Base-by-base conservation (phyloP, 1,140 invertebrate species). In the Brachionus sp. region DNA sequence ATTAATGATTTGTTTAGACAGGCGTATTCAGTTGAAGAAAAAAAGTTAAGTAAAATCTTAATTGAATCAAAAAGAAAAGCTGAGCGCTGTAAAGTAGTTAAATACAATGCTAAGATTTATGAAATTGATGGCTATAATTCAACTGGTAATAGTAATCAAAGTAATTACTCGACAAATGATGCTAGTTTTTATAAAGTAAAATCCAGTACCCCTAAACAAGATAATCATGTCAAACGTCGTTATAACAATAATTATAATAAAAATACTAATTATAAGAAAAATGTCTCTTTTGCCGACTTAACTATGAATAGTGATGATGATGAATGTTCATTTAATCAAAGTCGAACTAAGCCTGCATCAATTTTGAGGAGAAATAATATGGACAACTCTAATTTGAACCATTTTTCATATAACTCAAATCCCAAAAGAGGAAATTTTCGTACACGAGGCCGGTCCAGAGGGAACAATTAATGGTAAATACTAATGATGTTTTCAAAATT, bases 401-500 rank as follows among this genome's bases (percentile, higher is more conserved):
- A 62, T 19, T 62, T 44, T 44, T 44, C 53, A 25, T 16, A 62
- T 62, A 62, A 62, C 23, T 25, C n/a, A 62, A 62, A 62, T 62
- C 23, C 23, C 23, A 62, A 62, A 5, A 62, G 53, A 62, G 42
- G 42, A 44, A 62, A 62, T 62, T 62, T 62, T 62, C 53, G 23
- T 23, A 62, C 2, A 25, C n/a, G 23, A 62, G 16, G 16, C 53
- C 23, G 23, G n/a, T 23, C 53, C 16, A 62, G 23, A 62, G n/a
- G 23, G 16, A 62, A 62, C 16, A 68, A 68, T 68, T 68, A 68
- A 68, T 29, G 12, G 29, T 68, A 68, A 33, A 68, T 68, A 68
- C 64, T 7, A 25, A 68, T 33, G 12, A 68, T 68, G 12, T 13
- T n/a, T 68, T 68, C 29, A n/a, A 29, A 33, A 68, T 68, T 68